phyloP scores from a whole-genome alignment of 30 jellyfish, hydroid and myxozoan genomes.

The Mastigias papua region DNA sequence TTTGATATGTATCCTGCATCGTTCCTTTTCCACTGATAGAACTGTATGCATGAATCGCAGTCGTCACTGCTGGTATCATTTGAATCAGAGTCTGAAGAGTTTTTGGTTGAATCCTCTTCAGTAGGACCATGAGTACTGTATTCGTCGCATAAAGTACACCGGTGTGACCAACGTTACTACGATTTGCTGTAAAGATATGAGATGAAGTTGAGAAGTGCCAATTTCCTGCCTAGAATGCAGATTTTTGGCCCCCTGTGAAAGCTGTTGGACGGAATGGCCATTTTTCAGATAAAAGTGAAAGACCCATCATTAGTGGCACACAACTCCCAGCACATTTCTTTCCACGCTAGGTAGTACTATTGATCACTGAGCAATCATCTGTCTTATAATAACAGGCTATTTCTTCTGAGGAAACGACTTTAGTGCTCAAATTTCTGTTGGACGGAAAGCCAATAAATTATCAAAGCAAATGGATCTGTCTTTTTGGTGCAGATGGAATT shows the following conservation, averaged over 20 bases:
- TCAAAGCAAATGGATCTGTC: slow-evolving; percentile 3
- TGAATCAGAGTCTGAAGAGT: background rate
- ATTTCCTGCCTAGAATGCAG: background rate
- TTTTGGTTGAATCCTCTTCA: background rate
- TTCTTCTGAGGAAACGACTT: slow-evolving; percentile 8
- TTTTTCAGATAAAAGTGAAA: background rate
- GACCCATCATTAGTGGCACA: slow-evolving; percentile 3
- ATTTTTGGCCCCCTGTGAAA: background rate
- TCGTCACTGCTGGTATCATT: slow-evolving; percentile 30
- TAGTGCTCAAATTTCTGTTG: slow-evolving; percentile 11
- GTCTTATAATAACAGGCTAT: background rate
- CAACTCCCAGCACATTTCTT: slow-evolving; percentile 8
- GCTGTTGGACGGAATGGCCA: too few species aligned
- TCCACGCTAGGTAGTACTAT: slow-evolving; percentile 5
- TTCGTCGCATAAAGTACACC: slow-evolving; percentile 1
- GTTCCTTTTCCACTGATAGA: slow-evolving; percentile 23
- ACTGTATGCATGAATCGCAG: too few species aligned
- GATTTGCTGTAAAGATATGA: background rate
- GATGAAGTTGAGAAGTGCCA: background rate
- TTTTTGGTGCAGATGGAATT: slow-evolving; percentile 6
- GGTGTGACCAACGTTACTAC: background rate
- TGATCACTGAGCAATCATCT: background rate
- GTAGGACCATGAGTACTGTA: too few species aligned
- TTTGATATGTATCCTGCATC: slow-evolving; percentile 13
- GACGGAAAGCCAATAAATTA: slow-evolving; percentile 16